Base-by-base conservation (phyloP, 2,113 vertebrate species). In the Sinocyclocheilus anshuiensis region DNA sequence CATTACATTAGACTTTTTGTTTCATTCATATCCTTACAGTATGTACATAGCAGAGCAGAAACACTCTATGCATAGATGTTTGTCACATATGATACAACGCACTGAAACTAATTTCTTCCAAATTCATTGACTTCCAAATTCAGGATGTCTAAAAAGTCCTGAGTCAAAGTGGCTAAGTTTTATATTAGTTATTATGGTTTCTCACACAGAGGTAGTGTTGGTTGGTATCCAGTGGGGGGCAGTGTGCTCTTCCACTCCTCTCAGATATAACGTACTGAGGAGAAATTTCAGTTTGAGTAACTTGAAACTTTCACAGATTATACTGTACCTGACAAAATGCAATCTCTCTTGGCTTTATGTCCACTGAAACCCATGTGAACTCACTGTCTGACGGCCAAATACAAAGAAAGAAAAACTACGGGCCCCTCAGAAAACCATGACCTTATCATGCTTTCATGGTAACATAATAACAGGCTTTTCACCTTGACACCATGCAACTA, bases 171-270 rank as follows among this genome's bases (percentile, higher is more conserved):
- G n/a, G 57, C 26, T 29, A 50, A 4, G 33, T 86, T 71, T 71
- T 24, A 22, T 45, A 36, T 6, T 22, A 22, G 69, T 74, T 74
- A 22, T 12, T n/a, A 74, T 74, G 36, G 33, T 74, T 42, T 42
- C 10, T 42, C 20, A 74, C 36, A 74, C 36, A 1, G 48, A 26
- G 26, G 82, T 59, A 26, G 22, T 84, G 39, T 84, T 59, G 15
- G 22, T 20, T 39, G 61, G 24, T 87, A 48, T 85, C 88, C 90
- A 91, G 77, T 67, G 36, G 87, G 81, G 78, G 90, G 88, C 86
- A 84, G 84, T 88, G 63, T 87, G 45, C 71, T 83, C 61, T 74
- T 86, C 76, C 26, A 39, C 26, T 83, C 42, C 4, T 82, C 26
- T 69, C 45, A 84, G 57, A 81, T 71, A 85, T 75, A 63, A 65